phyloP scores from a whole-genome alignment of 2,113 vertebrate genomes.

The Asarcornis scutulata region DNA sequence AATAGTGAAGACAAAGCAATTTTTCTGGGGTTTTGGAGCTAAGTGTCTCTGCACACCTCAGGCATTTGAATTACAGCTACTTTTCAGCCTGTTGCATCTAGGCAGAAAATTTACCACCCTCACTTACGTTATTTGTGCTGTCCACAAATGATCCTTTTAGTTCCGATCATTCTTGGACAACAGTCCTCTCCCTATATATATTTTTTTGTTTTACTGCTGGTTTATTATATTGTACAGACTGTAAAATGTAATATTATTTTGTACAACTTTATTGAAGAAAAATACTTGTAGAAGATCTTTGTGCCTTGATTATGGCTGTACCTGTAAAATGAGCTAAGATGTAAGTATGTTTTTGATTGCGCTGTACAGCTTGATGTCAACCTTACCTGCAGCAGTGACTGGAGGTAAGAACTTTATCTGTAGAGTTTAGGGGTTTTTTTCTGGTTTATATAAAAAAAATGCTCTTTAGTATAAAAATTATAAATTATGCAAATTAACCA shows the following conservation, averaged over 20 bases:
- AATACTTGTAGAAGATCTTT: conserved; percentile 97
- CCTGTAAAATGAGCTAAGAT: conserved; percentile 96
- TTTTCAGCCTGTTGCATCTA: conserved; percentile 74
- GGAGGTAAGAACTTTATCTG: conserved; percentile 86
- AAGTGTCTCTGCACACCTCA: conserved; percentile 81
- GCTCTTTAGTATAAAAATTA: conserved; percentile 90
- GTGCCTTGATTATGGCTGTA: conserved; percentile 98
- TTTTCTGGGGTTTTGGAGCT: conserved; percentile 70
- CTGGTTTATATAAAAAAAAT: conserved; percentile 90
- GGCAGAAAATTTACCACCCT: conserved; percentile 76
- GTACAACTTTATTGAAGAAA: conserved; percentile 97
- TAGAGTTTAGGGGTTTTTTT: conserved; percentile 88
- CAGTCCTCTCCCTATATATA: conserved; percentile 75
- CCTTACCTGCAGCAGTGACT: conserved; percentile 86
- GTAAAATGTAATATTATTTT: conserved; percentile 98
- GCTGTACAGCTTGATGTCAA: conserved; percentile 95
- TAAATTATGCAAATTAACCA: conserved; percentile 93
- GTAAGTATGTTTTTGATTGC: conserved; percentile 92
- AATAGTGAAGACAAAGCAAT: conserved; percentile 71
- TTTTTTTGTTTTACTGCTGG: conserved; percentile 85
- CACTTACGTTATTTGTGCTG: conserved; percentile 81
- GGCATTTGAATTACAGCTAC: conserved; percentile 80
- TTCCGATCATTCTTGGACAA: conserved; percentile 77
- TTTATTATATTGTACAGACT: conserved; percentile 96
- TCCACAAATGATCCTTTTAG: conserved; percentile 83